A percentile compares a stretch with the other conserved stretches of the same genome.
These are phyloP conservation scores for Macquaria ambigua DNA, from an alignment of 2,113 vertebrate species.

Conservation along the genomic window DNA sequence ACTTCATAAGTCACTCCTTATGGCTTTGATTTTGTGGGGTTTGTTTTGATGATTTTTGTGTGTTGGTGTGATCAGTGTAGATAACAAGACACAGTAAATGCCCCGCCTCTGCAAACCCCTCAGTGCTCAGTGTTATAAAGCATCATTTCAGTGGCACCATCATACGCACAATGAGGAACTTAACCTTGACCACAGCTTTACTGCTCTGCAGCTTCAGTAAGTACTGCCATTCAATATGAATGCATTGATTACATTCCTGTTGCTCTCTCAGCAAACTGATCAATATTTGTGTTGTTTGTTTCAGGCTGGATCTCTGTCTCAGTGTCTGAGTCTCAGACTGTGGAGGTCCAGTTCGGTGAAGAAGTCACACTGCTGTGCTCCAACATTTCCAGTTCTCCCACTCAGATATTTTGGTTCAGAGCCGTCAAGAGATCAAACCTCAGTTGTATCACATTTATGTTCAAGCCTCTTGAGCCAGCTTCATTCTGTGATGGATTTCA, in stretches of 20 bases:
- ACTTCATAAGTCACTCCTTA: background rate
- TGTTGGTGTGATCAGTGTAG: background rate
- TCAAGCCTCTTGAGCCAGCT: accelerated
- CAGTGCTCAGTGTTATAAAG: background rate
- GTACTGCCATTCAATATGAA: background rate
- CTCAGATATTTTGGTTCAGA: background rate
- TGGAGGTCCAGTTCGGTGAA: background rate
- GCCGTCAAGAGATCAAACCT: background rate
- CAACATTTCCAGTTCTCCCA: constrained; percentile 5
- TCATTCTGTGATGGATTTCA: no score
- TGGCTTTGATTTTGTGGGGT: no score
- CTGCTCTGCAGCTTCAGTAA: constrained; percentile 43
- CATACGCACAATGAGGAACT: constrained; percentile 2
- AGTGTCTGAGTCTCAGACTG: background rate
- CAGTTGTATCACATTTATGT: background rate
- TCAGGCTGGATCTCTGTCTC: constrained; percentile 37
- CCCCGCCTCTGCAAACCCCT: background rate
- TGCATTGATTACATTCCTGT: background rate
- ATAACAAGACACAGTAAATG: background rate
- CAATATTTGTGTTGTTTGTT: background rate
- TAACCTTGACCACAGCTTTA: background rate
- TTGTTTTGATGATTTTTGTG: no score
- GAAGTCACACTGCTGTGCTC: constrained; percentile 45
- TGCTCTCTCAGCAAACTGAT: background rate
- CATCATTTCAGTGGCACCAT: background rate